phyloP scores from a whole-genome alignment of 1,140 invertebrate genomes.

The Meloidogyne chitwoodi region DNA sequence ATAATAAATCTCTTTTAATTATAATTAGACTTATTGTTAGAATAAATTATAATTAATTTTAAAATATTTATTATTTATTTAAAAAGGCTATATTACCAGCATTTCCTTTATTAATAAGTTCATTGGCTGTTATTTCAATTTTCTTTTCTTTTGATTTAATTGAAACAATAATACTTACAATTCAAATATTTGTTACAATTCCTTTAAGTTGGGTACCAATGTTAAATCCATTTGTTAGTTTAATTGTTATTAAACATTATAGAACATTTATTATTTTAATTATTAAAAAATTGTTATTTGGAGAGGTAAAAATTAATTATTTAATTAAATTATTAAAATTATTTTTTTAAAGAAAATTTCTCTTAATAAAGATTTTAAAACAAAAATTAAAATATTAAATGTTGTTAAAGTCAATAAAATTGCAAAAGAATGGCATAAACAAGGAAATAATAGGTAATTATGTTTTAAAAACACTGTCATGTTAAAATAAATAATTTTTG shows the following conservation, averaged over 20 bases:
- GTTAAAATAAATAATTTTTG: background rate
- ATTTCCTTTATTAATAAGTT: background rate
- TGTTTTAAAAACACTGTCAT: background rate
- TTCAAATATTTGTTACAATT: constrained; percentile 2
- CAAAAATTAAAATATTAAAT: background rate
- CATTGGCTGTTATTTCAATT: background rate
- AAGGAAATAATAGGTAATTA: background rate
- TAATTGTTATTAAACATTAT: background rate
- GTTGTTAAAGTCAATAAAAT: background rate
- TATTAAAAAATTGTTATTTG: background rate
- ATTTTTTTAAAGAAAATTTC: background rate
- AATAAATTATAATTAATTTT: no score
- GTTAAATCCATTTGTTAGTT: constrained; percentile 3
- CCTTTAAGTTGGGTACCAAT: constrained; percentile 9
- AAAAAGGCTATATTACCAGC: background rate
- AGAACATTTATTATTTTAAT: background rate
- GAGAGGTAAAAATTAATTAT: background rate
- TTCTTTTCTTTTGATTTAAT: background rate
- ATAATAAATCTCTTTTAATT: no score
- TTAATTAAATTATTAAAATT: background rate
- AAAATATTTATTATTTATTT: no score
- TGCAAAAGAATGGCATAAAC: background rate
- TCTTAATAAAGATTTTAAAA: background rate
- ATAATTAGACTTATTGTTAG: no score
- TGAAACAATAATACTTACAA: background rate